Base-by-base conservation (phyloP, 2,797 vertebrate species). In the Aldrovandia affinis region DNA sequence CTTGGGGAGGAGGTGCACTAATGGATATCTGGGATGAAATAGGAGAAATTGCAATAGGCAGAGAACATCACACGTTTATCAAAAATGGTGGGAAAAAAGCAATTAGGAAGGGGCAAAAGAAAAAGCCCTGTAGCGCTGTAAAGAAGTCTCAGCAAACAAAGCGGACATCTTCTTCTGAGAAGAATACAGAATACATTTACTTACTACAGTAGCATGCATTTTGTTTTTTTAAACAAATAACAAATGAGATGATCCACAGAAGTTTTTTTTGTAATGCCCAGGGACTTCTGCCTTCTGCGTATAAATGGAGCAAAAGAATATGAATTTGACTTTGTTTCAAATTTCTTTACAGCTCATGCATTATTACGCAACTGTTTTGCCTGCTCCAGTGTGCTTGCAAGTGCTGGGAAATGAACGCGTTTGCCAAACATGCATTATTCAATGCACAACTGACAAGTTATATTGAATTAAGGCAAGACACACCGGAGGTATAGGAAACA, bases 301-400 rank as follows among this genome's bases (percentile, higher is more conserved):
- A 30, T 30, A 70, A 36, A 70, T 70, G 65, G 36, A 15, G 14
- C 33, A 36, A 39, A 30, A 39, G 33, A 70, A 70, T 39, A 70
- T 70, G 65, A 70, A 70, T 70, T 70, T 30, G 15, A 70, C 65
- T 36, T 70, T 70, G 65, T 39, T 70, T 70, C 33, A 18, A 70
- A 30, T 39, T 70, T n/a, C n/a, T n/a, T n/a, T n/a, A n/a, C n/a
- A n/a, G n/a, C n/a, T n/a, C n/a, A n/a, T 75, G 39, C 28, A 8
- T 44, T 18, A 75, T 75, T 75, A n/a, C 25, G 39, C 25, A 42
- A 75, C 44, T 75, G 20, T 39, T 20, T 30, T 75, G 39, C 36
- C 70, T 22, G 20, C 8, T 75, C 8, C 36, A 75, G 44, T 75
- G 18, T 44, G 70, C 70, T 39, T 75, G 39, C 39, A 44, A 75